Percentiles rank a stretch among this genome's conserved stretches.
Evolutionary conservation across 2,797 vertebrate species (phyloP).

Genomic region (Momotus momota): DNA sequence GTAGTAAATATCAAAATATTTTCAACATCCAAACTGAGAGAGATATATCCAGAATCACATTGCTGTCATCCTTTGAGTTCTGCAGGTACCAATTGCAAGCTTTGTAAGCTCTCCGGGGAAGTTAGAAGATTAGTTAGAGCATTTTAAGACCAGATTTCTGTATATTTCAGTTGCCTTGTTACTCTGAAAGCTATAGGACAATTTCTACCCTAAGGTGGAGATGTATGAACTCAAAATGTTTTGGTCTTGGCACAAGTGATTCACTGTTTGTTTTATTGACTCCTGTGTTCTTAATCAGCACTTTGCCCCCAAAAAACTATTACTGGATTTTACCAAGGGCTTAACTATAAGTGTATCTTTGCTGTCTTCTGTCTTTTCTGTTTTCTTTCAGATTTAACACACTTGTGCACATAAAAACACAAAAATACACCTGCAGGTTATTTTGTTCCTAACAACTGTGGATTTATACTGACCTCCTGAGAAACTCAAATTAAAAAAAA

Average conservation of each 20-base stretch:
- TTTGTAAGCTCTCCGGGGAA: neutral
- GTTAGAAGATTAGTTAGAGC: neutral
- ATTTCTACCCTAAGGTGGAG: neutral
- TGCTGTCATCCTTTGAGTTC: neutral
- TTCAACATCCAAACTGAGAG: neutral
- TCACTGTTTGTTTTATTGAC: neutral
- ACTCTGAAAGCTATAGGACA: neutral
- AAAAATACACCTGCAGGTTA: neutral
- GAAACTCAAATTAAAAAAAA: neutral
- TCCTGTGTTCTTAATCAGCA: neutral
- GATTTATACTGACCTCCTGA: neutral
- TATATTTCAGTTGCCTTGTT: neutral
- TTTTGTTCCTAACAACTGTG: neutral
- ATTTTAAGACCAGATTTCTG: neutral
- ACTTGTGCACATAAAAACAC: neutral
- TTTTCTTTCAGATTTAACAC: neutral
- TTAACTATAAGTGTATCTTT: constrained; percentile 19
- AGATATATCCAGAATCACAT: neutral
- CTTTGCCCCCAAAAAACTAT: neutral
- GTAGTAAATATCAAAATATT: neutral
- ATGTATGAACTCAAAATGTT: neutral
- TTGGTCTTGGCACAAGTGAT: neutral
- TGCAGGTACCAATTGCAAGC: neutral
- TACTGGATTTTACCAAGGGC: neutral
- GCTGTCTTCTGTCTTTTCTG: neutral